phyloP scores from a whole-genome alignment of 2,113 vertebrate genomes.

The Rhabdomys dilectus region DNA sequence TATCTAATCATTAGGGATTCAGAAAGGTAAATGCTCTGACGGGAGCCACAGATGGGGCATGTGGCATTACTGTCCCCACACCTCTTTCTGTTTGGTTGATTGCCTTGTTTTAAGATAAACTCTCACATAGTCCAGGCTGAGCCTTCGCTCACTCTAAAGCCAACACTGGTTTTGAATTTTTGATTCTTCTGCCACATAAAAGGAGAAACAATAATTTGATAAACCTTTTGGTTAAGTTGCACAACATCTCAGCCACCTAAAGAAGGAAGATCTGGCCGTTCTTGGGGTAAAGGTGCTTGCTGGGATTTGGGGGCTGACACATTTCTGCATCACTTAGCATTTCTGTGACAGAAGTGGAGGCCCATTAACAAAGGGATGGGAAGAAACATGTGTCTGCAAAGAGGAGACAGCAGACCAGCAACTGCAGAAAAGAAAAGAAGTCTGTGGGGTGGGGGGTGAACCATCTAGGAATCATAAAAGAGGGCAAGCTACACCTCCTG shows the following conservation, averaged over 20 bases:
- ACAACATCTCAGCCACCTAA: not conserved
- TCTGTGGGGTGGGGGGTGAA: not conserved
- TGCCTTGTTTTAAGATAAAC: not conserved
- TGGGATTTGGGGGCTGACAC: conserved; percentile 59
- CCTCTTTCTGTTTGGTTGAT: not conserved
- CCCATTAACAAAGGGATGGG: conserved; percentile 76
- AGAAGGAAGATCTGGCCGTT: too few relatives aligned
- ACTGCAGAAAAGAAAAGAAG: not conserved
- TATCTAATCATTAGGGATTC: not conserved
- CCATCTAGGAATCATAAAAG: too few relatives aligned
- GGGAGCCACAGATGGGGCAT: rapidly evolving
- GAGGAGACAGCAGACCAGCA: not conserved
- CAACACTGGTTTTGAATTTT: not conserved
- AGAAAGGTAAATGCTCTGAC: not conserved
- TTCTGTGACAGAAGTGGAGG: not conserved
- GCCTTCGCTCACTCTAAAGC: not conserved
- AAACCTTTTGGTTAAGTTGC: not conserved
- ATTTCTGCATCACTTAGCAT: conserved; percentile 73
- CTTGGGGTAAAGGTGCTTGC: not conserved
- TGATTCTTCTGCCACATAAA: not conserved
- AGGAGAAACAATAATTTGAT: not conserved
- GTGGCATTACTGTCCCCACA: not conserved
- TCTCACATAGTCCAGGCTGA: not conserved
- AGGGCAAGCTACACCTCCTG: not conserved
- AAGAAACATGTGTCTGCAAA: not conserved